A percentile compares a stretch with the other conserved stretches of the same genome.
Conservation (phyloP, 2,797 vertebrate species). For the Ambastaia sidthimunki region DNA sequence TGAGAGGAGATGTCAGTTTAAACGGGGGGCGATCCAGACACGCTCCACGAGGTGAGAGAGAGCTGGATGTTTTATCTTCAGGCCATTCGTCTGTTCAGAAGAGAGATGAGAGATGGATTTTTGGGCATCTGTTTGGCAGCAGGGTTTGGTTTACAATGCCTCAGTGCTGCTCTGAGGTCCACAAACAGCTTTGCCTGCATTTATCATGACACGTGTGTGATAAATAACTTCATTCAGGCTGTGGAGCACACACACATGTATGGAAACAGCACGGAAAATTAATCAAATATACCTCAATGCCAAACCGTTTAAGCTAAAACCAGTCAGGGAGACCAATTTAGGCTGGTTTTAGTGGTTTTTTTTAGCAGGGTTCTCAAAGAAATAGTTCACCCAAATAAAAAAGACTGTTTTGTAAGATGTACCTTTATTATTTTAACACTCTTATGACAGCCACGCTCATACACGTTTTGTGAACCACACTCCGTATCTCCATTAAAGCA, state of each 20-base stretch:
- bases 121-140: too few relatives aligned
- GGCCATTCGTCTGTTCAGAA: background rate
- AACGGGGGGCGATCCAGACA: constrained; percentile 20
- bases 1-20: constrained; percentile 9
- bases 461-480: too few relatives aligned
- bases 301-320: too few relatives aligned
- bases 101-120: too few relatives aligned
- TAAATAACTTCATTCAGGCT: background rate
- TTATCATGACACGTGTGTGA: background rate
- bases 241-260: background rate
- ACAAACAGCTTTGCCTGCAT: background rate
- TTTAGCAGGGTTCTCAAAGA: too few relatives aligned
- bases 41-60: background rate
- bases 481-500: too few relatives aligned
- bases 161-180: background rate
- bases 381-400: too few relatives aligned
- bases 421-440: too few relatives aligned
- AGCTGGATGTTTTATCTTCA: constrained; percentile 29
- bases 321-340: too few relatives aligned
- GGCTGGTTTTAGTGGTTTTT: too few relatives aligned
- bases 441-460: too few relatives aligned
- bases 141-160: background rate
- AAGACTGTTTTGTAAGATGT: too few relatives aligned
- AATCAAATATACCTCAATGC: background rate
- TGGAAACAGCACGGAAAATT: background rate